phyloP scores from a whole-genome alignment of 2,888 invertebrate genomes.

The Glaucopsyche alexis region DNA sequence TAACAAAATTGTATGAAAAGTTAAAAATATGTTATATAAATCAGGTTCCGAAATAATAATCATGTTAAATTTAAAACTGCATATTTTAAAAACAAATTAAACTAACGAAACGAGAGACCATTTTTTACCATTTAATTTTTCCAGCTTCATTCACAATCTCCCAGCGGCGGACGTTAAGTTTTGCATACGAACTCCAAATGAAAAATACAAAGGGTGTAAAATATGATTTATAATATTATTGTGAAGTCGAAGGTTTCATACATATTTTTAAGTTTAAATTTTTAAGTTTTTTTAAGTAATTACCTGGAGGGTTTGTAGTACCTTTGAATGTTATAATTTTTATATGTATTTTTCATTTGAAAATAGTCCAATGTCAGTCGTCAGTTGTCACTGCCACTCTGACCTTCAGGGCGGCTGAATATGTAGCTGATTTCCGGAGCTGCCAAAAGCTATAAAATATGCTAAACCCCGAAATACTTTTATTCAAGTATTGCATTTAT shows the following conservation, averaged over 20 bases:
- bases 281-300: background rate
- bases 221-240: conserved; percentile 17
- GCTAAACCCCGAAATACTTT: too few relatives aligned
- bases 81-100: conserved; percentile 18
- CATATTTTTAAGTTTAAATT: background rate
- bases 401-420: too few relatives aligned
- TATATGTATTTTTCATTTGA: too few relatives aligned
- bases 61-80: background rate
- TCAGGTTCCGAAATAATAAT: background rate
- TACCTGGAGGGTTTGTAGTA: background rate
- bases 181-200: conserved; percentile 9
- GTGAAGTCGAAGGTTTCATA: background rate
- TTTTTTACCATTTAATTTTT: conserved; percentile 11
- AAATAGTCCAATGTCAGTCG: too few relatives aligned
- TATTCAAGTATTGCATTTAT: too few relatives aligned
- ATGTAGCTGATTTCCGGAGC: too few relatives aligned
- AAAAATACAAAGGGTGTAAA: conserved; percentile 1
- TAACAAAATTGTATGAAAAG: too few relatives aligned
- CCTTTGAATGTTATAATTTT: too few relatives aligned
- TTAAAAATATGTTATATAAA: background rate
- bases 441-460: too few relatives aligned
- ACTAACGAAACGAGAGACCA: conserved; percentile 7
- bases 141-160: conserved; percentile 17
- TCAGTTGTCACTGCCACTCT: too few relatives aligned
- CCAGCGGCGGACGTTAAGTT: conserved; percentile 14